These are phyloP conservation scores for Leptocoma aspasia DNA, from an alignment of 2,113 vertebrate species.

Conservation along the genomic window DNA sequence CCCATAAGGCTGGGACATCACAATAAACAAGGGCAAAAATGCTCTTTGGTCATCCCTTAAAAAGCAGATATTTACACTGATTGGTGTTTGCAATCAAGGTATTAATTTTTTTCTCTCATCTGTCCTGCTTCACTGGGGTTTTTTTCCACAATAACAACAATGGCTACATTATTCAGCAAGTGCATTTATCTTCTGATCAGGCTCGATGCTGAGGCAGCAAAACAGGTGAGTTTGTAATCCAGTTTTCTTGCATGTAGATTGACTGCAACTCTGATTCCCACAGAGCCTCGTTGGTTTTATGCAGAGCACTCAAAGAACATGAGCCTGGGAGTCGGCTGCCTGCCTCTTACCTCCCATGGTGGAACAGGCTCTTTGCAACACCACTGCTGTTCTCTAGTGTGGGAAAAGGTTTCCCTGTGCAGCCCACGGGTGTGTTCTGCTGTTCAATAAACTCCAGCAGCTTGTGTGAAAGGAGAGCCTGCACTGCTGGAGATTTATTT, in stretches of 20 bases:
- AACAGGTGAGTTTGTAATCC: not conserved
- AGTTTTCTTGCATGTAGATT: not conserved
- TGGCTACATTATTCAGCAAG: not conserved
- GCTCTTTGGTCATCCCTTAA: not conserved
- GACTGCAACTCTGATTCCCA: not conserved
- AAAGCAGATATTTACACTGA: not conserved
- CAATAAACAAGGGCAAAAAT: not conserved
- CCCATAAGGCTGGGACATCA: not conserved
- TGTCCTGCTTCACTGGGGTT: not conserved
- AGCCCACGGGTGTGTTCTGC: not conserved
- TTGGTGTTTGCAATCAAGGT: not conserved
- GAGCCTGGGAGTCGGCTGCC: not conserved
- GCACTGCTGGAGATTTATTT: not conserved
- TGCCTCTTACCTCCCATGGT: not conserved
- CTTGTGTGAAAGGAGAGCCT: not conserved
- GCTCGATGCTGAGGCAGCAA: not conserved
- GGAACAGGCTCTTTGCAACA: not conserved
- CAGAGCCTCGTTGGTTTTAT: not conserved
- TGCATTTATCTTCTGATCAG: conserved; percentile 26
- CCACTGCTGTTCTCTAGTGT: not conserved
- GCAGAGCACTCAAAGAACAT: not conserved
- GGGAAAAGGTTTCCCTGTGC: not conserved
- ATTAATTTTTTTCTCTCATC: not conserved
- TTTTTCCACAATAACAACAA: not conserved
- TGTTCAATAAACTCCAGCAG: not conserved